Evolutionary conservation across 2,113 vertebrate genomes (phyloP), one percentile per base, ranked within the genome.

Genomic region (Sylvia atricapilla): DNA sequence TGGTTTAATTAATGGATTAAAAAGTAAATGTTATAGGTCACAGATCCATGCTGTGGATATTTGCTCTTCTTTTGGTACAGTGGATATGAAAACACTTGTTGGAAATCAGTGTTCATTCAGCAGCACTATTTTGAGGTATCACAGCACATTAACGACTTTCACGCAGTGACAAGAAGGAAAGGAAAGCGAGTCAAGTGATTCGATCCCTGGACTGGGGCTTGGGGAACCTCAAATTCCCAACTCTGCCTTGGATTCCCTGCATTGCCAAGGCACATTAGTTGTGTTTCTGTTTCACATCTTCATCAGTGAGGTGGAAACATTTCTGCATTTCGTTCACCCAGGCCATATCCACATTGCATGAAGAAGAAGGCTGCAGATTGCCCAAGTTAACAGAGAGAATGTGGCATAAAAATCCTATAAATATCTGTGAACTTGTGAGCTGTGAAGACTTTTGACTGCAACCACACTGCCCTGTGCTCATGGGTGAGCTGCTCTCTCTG

Each of bases 1-100:
- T 68, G n/a, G 9, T 91, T 92, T 87, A 66, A 93, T 87, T 91
- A 87, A 64, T 72, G n/a, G 53, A 41, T 93, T 85, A 31, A 83
- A 6, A 84, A 72, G 58, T 50, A 58, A 91, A 52, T 84, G 43
- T 76, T 78, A 13, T 46, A 24, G 58, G 46, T 78, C 74, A n/a
- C 35, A 76, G 58, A 41, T 49, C 19, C 1, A 0, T 74, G 39
- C 52, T 25, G 21, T 56, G 10, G 58, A 68, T 49, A 41, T 20
- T 46, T 68, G 35, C 9, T 33, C 37, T 87, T 81, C 13, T 39
- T 84, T 82, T 76, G 87, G 66, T 56, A 24, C 23, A 28, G 55
- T 18, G 31, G 15, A 21, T 75, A 17, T 44, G 69, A 64, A 31
- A 89, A 83, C 23, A 16, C n/a, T 12, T 60, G 70, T 33, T 90